These are phyloP conservation scores for Microplitis mediator DNA, from an alignment of 1,140 invertebrate genomes.

Conservation along the genomic window DNA sequence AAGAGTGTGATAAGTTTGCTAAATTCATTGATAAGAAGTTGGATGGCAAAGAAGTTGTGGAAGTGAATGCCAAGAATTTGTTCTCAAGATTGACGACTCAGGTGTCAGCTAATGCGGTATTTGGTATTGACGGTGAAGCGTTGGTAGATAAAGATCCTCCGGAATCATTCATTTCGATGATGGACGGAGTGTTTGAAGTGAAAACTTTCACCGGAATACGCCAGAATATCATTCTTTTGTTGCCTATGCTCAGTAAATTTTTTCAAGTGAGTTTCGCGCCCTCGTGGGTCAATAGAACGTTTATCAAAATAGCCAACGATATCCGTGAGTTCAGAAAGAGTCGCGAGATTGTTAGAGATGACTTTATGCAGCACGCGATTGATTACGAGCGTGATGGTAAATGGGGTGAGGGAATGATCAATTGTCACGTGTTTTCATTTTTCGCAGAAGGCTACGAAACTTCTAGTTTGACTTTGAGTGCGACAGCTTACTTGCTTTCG, in stretches of 20 bases:
- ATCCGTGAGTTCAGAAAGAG: constrained; percentile 34
- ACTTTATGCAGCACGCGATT: constrained; percentile 43
- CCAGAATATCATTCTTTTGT: constrained; percentile 4
- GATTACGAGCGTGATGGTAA: constrained; percentile 37
- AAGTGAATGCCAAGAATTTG: constrained; percentile 42
- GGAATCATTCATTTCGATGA: not conserved
- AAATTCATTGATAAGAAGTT: constrained; percentile 33
- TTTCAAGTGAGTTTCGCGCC: constrained; percentile 28
- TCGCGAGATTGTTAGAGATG: constrained; percentile 30
- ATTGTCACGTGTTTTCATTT: constrained; percentile 68
- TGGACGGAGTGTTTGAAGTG: constrained; percentile 5
- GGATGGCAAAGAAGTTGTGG: constrained; percentile 4
- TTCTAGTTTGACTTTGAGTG: constrained; percentile 68
- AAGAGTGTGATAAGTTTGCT: constrained; percentile 23
- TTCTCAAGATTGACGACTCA: constrained; percentile 41
- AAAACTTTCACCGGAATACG: not conserved
- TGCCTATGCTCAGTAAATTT: constrained; percentile 25
- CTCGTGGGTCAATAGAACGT: constrained; percentile 31
- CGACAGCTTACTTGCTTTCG: constrained; percentile 67
- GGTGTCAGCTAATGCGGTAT: constrained; percentile 35
- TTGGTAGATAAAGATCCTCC: constrained; percentile 43
- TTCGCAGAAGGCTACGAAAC: constrained; percentile 76
- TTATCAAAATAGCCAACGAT: constrained; percentile 30
- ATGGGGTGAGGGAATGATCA: constrained; percentile 48
- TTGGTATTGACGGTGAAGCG: constrained; percentile 38